These are phyloP conservation scores for Sylvia atricapilla DNA, from an alignment of 2,113 vertebrate species.

Conservation along the genomic window DNA sequence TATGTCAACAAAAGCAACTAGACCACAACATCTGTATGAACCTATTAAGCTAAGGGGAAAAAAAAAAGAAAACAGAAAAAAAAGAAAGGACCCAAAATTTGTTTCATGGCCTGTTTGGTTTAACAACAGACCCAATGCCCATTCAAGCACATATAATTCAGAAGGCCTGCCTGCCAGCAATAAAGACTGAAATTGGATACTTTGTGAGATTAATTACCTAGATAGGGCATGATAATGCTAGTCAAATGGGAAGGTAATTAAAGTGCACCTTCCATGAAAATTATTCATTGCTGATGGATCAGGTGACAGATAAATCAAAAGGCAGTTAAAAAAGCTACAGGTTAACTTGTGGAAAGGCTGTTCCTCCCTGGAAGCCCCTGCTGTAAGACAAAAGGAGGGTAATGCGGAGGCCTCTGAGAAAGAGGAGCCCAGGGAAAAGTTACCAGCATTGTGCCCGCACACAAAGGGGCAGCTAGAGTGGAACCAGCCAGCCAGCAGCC, in stretches of 20 bases:
- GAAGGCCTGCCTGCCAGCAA: constrained; percentile 90
- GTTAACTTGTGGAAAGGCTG: constrained; percentile 86
- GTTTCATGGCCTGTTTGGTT: constrained; percentile 68
- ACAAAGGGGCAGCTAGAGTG: constrained; percentile 84
- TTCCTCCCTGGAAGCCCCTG: constrained; percentile 74
- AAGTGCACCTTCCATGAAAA: constrained; percentile 99
- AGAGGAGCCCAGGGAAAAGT: constrained; percentile 58
- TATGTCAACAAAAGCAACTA: constrained; percentile 30
- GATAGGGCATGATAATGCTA: constrained; percentile 97
- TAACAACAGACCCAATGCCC: constrained; percentile 77
- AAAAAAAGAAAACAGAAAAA: background rate
- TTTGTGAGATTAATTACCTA: constrained; percentile 98
- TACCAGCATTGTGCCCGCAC: constrained; percentile 79
- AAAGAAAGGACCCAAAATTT: constrained; percentile 48
- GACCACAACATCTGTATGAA: constrained; percentile 11
- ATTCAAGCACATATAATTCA: constrained; percentile 89
- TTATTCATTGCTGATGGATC: constrained; percentile 99
- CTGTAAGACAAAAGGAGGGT: constrained; percentile 69
- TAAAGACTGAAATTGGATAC: constrained; percentile 99
- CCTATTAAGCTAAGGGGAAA: background rate
- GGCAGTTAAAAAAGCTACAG: constrained; percentile 88
- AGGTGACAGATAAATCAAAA: constrained; percentile 97
- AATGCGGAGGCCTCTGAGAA: constrained; percentile 24
- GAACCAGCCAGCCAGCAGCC: constrained; percentile 78
- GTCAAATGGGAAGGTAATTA: constrained; percentile 99